phyloP scores from a whole-genome alignment of 2,888 invertebrate species.

The Pandemis corylana region DNA sequence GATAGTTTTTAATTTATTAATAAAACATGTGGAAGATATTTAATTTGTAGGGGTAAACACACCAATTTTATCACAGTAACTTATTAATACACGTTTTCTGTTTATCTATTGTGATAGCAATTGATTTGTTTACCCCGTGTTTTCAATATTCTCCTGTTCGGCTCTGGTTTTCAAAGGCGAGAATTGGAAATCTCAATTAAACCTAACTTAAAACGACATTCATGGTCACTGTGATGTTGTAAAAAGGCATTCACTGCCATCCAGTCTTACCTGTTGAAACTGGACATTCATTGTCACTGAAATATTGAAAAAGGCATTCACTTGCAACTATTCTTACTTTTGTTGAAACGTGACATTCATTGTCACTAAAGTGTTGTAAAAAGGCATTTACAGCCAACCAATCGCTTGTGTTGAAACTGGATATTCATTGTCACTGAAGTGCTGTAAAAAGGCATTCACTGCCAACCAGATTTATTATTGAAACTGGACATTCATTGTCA shows the following conservation, averaged over 20 bases:
- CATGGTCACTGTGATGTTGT: neutral
- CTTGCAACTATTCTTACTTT: neutral
- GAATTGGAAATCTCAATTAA: neutral
- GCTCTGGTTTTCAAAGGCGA: neutral
- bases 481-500: neutral
- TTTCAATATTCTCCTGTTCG: neutral
- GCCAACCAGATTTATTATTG: neutral
- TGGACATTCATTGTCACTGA: neutral
- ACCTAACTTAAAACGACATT: neutral
- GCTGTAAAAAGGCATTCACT: neutral
- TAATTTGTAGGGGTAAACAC: neutral
- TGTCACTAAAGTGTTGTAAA: neutral
- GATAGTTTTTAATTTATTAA: constrained; percentile 1
- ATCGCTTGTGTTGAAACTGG: neutral
- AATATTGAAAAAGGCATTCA: neutral
- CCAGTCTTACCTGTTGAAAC: neutral
- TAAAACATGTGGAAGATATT: constrained; percentile 1
- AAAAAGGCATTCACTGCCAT: neutral
- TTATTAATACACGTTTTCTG: neutral
- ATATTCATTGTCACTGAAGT: neutral
- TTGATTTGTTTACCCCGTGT: neutral
- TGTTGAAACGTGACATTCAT: neutral
- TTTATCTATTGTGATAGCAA: neutral
- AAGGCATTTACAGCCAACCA: neutral
- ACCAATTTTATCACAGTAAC: neutral